Base-by-base conservation (phyloP, 2,888 invertebrate genomes). In the Drosophila diplacantha region DNA sequence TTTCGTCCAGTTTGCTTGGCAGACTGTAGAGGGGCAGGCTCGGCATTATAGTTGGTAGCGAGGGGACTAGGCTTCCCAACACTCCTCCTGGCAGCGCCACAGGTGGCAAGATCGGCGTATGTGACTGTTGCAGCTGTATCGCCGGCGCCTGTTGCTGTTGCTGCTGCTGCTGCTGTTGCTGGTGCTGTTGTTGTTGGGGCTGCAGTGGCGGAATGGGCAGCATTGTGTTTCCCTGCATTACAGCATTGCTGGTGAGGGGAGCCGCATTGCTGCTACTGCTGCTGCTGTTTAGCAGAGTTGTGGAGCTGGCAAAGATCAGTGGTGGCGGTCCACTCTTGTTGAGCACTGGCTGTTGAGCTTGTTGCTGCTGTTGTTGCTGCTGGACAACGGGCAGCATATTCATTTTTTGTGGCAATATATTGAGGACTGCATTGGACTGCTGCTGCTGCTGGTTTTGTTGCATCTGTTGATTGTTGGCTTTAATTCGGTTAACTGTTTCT, bases 1-100 rank as follows among this genome's bases (percentile, higher is more conserved):
- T 87, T 70, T 88, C 87, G 72, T 89, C 85, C 70, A 86, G 81
- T 67, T 88, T 87, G 26, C 61, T 68, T 52, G 64, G 68, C 57
- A 71, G 14, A 44, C 44, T 44, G 9, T 37, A 71, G 7, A 69
- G 24, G 4, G 73, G 64, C 41, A 62, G 63, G 24, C 26, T 67
- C 7, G 83, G 51, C 52, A 75, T 18, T 52, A 75, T 12, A 18
- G 65, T 26, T 5, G 71, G 67, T 52, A 73, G 29, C n/a, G 66
- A 47, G 16, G 69, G 57, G 9, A 70, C 38, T 9, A 67, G 38
- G 50, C 22, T 50, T 31, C 38, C 46, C 16, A 58, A 46, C 1
- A 29, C 57, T 12, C 29, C 57, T n/a, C 41, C 22, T 43, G 41
- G n/a, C 0, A 37, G 7, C 2, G 58, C 18, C 11, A 59, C 60